These are phyloP conservation scores for Leptogaster cylindrica DNA, from an alignment of 2,888 invertebrate species.

Conservation along the genomic window DNA sequence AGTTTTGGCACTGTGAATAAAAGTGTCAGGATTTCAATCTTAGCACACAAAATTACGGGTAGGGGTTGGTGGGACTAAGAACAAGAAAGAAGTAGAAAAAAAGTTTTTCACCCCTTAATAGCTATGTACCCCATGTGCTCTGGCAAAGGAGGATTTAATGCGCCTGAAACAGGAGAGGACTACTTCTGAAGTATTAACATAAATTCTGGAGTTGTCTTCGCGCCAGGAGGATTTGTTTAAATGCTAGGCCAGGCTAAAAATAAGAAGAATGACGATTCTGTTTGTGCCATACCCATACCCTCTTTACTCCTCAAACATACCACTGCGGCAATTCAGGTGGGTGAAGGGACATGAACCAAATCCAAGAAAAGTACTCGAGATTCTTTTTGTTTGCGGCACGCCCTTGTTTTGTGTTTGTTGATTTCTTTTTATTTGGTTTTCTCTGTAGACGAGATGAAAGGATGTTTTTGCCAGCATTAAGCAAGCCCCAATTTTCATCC, in stretches of 20 bases:
- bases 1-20: no score
- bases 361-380: slow-evolving; percentile 2
- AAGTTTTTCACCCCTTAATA: slow-evolving; percentile 32
- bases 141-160: slow-evolving; percentile 16
- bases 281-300: not conserved
- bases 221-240: slow-evolving; percentile 18
- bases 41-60: slow-evolving; percentile 12
- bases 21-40: not conserved
- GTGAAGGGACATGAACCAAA: not conserved
- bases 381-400: not conserved
- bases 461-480: no score
- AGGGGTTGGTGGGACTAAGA: no score
- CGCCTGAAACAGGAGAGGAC: slow-evolving; percentile 19
- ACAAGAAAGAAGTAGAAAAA: no score
- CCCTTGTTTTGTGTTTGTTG: slow-evolving; percentile 10
- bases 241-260: slow-evolving; percentile 10
- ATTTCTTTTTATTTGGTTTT: no score
- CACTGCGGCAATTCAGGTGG: not conserved
- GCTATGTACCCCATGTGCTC: not conserved
- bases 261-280: not conserved
- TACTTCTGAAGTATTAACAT: slow-evolving; percentile 31
- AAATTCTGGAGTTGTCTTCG: slow-evolving; percentile 26
- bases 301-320: no score
- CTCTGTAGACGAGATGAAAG: no score
- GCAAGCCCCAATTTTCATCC: no score